Base-by-base conservation (phyloP, 2,888 invertebrate genomes). In the Leucophenga maculata region DNA sequence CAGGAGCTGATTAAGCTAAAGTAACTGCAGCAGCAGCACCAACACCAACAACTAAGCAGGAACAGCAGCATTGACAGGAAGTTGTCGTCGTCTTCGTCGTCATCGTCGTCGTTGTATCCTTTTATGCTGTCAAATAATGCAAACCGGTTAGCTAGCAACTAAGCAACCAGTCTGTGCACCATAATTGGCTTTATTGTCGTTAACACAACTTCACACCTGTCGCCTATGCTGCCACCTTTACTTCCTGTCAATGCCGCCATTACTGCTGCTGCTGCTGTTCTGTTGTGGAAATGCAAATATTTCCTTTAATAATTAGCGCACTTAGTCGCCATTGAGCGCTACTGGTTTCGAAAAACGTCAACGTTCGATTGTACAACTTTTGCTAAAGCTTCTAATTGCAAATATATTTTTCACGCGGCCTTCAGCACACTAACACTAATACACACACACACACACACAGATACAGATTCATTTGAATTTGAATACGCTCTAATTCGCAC, bases 111-210 rank as follows among this genome's bases (percentile, higher is more conserved):
- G 6, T 14, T 22, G 31, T 57, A 14, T 57, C 26, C 57, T 26
- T 54, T 54, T 20, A 54, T 20, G 54, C 18, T 54, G 14, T 16
- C 60, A 60, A 44, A 16, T 16, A 50, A 50, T n/a, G 50, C 50
- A 50, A 50, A n/a, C 50, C n/a, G 50, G 39, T 39, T 39, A 39
- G 39, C 39, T 55, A 39, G 22, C 46, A 64, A 46, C 62, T 60
- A 60, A 60, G 60, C 60, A 18, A 14, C 13, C 68, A 8, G 46
- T 16, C 55, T 54, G 22, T 55, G 65, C 64, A 69, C 66, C 74
- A 75, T 77, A 82, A 78, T 80, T 82, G 80, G 75, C 79, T 75
- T 75, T 72, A 79, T 79, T 78, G 78, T 77, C 77, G 69, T 72
- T 72, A 32, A 14, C 44, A 72, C 76, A 74, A 70, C 69, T 75